Evolutionary conservation across 2,113 vertebrate genomes (phyloP).

Genomic region (Sporophila hypoxantha): DNA sequence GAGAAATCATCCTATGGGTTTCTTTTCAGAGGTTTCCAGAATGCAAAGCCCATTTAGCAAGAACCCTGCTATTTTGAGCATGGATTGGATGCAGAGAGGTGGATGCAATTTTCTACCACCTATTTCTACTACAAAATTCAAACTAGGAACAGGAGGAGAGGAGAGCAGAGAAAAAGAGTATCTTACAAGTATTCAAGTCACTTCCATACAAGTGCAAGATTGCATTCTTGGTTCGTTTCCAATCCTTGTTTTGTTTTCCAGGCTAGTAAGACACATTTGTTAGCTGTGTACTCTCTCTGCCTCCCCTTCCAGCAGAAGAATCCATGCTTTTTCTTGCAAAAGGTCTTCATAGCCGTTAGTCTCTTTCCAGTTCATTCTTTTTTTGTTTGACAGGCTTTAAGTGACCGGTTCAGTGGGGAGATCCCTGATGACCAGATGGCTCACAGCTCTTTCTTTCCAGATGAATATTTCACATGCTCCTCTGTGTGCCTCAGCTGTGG

Average conservation of each 20-base stretch:
- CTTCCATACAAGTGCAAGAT: background rate
- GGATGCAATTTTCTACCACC: background rate
- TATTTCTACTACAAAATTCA: background rate
- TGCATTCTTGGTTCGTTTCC: background rate
- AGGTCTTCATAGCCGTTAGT: background rate
- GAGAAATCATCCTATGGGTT: background rate
- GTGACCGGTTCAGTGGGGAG: conserved; percentile 93
- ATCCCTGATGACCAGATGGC: conserved; percentile 91
- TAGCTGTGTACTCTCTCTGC: background rate
- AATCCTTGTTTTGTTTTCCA: background rate
- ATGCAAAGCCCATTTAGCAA: background rate
- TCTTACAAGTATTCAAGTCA: background rate
- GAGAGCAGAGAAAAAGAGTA: background rate
- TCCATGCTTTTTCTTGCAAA: background rate
- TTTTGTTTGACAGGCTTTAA: conserved; percentile 79
- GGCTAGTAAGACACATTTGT: background rate
- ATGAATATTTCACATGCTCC: conserved; percentile 98
- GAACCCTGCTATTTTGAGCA: background rate
- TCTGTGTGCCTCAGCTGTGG: conserved; percentile 94
- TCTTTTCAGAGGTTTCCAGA: background rate
- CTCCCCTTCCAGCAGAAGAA: background rate
- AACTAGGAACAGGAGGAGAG: background rate
- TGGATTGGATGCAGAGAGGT: background rate
- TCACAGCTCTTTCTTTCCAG: conserved; percentile 95
- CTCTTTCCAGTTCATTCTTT: background rate